A percentile compares a stretch with the other conserved stretches of the same genome.
Evolutionary conservation across 2,113 vertebrate species (phyloP).

Genomic region (Ageneiosus marmoratus): DNA sequence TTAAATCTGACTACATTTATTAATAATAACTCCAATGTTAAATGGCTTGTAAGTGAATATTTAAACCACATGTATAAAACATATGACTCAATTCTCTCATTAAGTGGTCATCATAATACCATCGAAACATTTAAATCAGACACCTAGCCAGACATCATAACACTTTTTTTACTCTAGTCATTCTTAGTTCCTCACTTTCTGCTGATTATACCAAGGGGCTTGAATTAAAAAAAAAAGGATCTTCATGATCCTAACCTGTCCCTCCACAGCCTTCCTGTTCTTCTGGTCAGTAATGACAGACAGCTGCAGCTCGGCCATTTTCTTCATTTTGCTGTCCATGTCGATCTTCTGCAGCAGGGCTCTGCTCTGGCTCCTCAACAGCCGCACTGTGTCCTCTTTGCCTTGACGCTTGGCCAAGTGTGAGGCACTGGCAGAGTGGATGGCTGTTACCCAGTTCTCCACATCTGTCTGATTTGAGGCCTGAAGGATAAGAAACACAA

Average conservation of each 20-base stretch:
- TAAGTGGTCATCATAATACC: neutral
- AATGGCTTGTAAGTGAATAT: neutral
- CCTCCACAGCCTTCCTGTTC: conserved; percentile 86
- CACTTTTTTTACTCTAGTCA: neutral
- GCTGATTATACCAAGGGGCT: neutral
- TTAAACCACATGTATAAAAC: neutral
- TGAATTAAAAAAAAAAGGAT: neutral
- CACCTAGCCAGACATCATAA: neutral
- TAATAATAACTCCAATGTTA: neutral
- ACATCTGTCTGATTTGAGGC: conserved; percentile 84
- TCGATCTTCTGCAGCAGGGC: conserved; percentile 84
- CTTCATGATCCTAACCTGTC: conserved; percentile 74
- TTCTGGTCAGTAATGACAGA: conserved; percentile 82
- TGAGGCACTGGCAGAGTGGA: conserved; percentile 86
- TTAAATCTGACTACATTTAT: neutral
- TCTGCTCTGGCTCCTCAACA: conserved; percentile 80
- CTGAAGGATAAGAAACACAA: conserved; percentile 56
- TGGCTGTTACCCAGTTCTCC: conserved; percentile 88
- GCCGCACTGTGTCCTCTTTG: conserved; percentile 81
- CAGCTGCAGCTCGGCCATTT: conserved; percentile 87
- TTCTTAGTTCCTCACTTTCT: neutral
- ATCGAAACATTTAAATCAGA: neutral
- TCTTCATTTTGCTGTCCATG: conserved; percentile 90
- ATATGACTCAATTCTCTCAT: neutral
- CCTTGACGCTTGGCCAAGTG: conserved; percentile 83